Evolutionary conservation across 2,888 invertebrate genomes (phyloP), one percentile per base, ranked within the genome.

Genomic region (Platycnemis pennipes): DNA sequence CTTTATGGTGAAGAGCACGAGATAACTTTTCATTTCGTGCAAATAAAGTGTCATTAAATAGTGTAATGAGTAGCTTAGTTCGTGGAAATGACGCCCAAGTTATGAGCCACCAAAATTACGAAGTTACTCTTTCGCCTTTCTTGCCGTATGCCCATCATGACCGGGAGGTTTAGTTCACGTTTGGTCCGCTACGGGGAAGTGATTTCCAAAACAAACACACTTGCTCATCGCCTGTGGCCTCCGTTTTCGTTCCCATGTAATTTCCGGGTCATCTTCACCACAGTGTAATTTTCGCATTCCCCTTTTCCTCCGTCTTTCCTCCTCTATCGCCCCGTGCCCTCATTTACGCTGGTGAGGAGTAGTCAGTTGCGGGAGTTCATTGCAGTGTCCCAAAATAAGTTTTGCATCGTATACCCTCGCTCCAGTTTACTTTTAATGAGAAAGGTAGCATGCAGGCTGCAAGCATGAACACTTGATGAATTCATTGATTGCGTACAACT

Each of bases 201-300:
- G 77, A 77, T 77, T 77, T 77, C 77, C 77, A 37, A 77, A 77
- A 77, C 77, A 77, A 77, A 77, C 77, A 77, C 37, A 16, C 77
- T 77, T 31, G 77, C n/a, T 77, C 77, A 31, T 37, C 77, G 77
- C 77, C 77, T 13, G 37, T 13, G 77, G 77, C 11, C 11, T 11
- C 77, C 31, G 37, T 77, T 37, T 77, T 77, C 37, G 37, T n/a
- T 77, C 37, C 77, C 77, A 77, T 37, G 77, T 77, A 77, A 77
- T 77, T 77, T 77, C 77, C 77, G 37, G 37, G 77, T 77, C 37
- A 77, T 77, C 37, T 77, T 37, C 77, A 37, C 37, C 37, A 5
- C 16, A 16, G 77, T 37, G 77, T 77, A 77, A 77, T 77, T 37
- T 77, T 77, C 37, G 77, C 77, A 77, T 77, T 77, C 77, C 77